Percentiles rank a stretch among this genome's conserved stretches.
These are phyloP conservation scores for Maccullochella peelii DNA, from an alignment of 2,113 vertebrate species.

Conservation along the genomic window DNA sequence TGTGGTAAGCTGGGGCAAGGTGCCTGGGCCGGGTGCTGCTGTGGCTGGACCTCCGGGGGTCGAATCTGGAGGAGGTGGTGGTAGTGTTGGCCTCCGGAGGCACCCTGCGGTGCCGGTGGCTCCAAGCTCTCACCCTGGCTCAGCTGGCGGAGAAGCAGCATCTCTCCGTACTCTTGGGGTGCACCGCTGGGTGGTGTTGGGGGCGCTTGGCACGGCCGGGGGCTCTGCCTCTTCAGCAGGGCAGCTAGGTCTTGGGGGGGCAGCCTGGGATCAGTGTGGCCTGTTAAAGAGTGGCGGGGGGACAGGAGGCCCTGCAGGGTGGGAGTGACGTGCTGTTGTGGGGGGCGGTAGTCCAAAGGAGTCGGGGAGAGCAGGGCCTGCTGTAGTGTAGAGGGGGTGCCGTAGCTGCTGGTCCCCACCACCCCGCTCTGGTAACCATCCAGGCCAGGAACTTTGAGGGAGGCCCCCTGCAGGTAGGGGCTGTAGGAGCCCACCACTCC, in stretches of 20 bases:
- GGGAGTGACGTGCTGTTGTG: constrained; percentile 93
- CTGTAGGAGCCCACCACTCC: constrained; percentile 81
- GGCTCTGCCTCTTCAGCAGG: constrained; percentile 90
- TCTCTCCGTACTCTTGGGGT: constrained; percentile 89
- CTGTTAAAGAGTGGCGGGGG: constrained; percentile 95
- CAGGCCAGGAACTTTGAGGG: constrained; percentile 87
- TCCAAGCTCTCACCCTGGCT: constrained; percentile 90
- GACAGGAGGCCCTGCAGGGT: constrained; percentile 97
- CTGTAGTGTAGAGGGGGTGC: constrained; percentile 91
- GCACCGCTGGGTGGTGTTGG: constrained; percentile 58
- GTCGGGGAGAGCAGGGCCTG: constrained; percentile 97
- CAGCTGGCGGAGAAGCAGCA: constrained; percentile 91
- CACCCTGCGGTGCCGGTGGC: constrained; percentile 72
- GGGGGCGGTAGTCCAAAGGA: constrained; percentile 91
- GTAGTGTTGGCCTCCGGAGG: constrained; percentile 86
- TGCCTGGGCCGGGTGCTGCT: constrained; percentile 74
- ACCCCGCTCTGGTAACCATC: constrained; percentile 87
- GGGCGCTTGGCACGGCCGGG: constrained; percentile 79
- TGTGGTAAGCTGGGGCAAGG: constrained; percentile 84
- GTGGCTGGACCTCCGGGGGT: constrained; percentile 78
- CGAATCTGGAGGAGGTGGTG: constrained; percentile 95
- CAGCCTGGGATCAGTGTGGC: constrained; percentile 92
- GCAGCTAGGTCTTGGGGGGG: constrained; percentile 92
- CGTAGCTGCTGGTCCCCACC: constrained; percentile 71
- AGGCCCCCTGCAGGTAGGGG: constrained; percentile 85